Percentiles rank a stretch among this genome's conserved stretches.
phyloP scores from a whole-genome alignment of 2,113 vertebrate species.

The Hippotragus niger region DNA sequence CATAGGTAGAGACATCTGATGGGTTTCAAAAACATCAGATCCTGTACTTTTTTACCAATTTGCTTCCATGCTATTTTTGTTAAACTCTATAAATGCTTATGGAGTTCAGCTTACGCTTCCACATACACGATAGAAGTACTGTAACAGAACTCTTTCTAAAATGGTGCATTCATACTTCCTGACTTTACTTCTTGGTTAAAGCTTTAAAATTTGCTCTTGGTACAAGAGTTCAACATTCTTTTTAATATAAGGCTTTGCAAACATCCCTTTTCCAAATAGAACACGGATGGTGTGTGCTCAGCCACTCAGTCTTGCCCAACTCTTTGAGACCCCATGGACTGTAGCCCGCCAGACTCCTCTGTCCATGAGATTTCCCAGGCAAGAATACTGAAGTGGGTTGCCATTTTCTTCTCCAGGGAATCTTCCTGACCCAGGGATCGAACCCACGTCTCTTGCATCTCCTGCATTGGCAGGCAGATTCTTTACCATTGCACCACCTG shows the following conservation, averaged over 20 bases:
- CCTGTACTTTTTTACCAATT: background rate
- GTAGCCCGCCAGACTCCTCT: background rate
- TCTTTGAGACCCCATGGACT: background rate
- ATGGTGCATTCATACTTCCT: background rate
- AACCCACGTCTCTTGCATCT: background rate
- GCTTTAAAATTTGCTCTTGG: background rate
- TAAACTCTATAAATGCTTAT: background rate
- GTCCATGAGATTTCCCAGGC: background rate
- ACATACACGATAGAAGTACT: background rate
- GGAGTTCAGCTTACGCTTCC: background rate
- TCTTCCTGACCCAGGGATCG: background rate
- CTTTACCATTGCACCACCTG: background rate
- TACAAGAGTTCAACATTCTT: background rate
- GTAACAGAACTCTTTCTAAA: background rate
- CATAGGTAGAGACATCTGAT: background rate
- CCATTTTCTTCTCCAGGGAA: background rate
- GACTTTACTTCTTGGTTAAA: background rate
- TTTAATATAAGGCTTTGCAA: background rate
- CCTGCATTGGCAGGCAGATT: background rate
- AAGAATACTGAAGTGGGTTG: background rate
- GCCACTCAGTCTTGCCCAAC: background rate
- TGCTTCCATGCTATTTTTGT: background rate
- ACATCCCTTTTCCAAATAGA: background rate
- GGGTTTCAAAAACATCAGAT: background rate
- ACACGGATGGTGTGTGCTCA: background rate